phyloP scores from a whole-genome alignment of 2,113 vertebrate genomes.

The Meleagris gallopavo region DNA sequence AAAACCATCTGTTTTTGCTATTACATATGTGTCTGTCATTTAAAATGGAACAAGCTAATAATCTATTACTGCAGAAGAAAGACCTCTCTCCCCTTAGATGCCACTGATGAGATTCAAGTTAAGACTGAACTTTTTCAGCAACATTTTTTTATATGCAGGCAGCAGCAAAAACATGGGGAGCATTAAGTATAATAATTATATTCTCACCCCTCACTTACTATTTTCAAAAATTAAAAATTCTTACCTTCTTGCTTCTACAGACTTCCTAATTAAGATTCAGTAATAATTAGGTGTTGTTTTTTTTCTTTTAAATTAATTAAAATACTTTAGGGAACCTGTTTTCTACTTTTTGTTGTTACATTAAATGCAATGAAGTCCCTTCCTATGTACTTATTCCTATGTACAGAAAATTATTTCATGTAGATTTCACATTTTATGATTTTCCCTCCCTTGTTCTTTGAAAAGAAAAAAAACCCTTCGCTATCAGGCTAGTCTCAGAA shows the following conservation, averaged over 20 bases:
- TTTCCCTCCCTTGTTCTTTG: background rate
- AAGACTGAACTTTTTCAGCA: slow-evolving; percentile 48
- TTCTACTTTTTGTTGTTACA: slow-evolving; percentile 2
- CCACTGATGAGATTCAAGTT: slow-evolving; percentile 33
- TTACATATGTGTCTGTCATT: background rate
- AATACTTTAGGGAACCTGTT: slow-evolving; percentile 38
- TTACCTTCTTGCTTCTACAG: slow-evolving; percentile 31
- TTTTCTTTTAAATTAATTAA: slow-evolving; percentile 70
- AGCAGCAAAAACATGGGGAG: slow-evolving; percentile 14
- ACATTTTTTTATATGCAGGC: slow-evolving; percentile 55
- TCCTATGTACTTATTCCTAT: slow-evolving; percentile 27
- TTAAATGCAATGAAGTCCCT: slow-evolving; percentile 50
- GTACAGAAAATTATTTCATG: slow-evolving; percentile 54
- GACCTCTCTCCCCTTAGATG: background rate
- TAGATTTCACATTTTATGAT: slow-evolving; percentile 33
- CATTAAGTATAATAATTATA: slow-evolving; percentile 49
- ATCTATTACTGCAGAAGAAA: background rate
- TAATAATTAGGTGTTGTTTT: slow-evolving; percentile 49
- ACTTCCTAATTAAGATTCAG: slow-evolving; percentile 67
- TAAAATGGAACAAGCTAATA: background rate
- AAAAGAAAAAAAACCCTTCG: slow-evolving; percentile 10
- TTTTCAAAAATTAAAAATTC: slow-evolving; percentile 25
- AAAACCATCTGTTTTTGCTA: background rate
- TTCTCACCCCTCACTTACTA: slow-evolving; percentile 18
- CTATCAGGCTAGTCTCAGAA: slow-evolving; percentile 3